These are phyloP conservation scores for Mercenaria mercenaria DNA, from an alignment of 1,140 invertebrate species.

Conservation along the genomic window DNA sequence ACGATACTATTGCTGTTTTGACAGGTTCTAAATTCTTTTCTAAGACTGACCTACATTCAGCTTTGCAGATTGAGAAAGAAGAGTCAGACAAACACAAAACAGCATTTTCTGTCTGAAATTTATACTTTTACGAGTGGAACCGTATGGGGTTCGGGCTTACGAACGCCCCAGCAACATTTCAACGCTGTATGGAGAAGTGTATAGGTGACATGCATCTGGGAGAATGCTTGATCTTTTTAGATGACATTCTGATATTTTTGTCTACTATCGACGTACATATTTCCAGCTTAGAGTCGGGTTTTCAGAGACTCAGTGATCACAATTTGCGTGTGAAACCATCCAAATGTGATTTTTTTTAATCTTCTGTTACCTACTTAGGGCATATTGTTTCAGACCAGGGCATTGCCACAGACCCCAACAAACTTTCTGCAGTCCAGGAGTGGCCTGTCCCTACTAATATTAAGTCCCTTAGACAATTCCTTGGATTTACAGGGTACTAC, in stretches of 20 bases:
- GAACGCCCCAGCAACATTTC: constrained; percentile 66
- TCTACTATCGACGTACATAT: constrained; percentile 63
- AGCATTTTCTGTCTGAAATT: constrained; percentile 63
- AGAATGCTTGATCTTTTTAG: constrained; percentile 62
- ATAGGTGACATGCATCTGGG: constrained; percentile 59
- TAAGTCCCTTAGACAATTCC: constrained; percentile 82
- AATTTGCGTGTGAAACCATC: constrained; percentile 64
- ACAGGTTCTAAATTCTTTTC: constrained; percentile 68
- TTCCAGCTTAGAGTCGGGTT: constrained; percentile 41
- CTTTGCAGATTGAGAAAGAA: constrained; percentile 80
- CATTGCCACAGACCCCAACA: constrained; percentile 73
- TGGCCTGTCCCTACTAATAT: constrained; percentile 77
- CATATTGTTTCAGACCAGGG: constrained; percentile 73
- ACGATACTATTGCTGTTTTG: constrained; percentile 84
- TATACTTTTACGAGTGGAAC: constrained; percentile 65
- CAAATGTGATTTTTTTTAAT: constrained; percentile 83
- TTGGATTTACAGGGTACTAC: constrained; percentile 86
- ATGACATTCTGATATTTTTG: constrained; percentile 63
- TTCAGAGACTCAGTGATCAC: constrained; percentile 48
- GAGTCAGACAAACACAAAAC: constrained; percentile 64
- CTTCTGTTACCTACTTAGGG: constrained; percentile 70
- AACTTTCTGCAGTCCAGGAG: constrained; percentile 74
- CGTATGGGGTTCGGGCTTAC: constrained; percentile 58
- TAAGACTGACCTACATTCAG: too few species aligned
- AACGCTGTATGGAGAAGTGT: constrained; percentile 62